Conservation (phyloP, 2,888 invertebrate species). For the Heteromyza rotundicornis region DNA sequence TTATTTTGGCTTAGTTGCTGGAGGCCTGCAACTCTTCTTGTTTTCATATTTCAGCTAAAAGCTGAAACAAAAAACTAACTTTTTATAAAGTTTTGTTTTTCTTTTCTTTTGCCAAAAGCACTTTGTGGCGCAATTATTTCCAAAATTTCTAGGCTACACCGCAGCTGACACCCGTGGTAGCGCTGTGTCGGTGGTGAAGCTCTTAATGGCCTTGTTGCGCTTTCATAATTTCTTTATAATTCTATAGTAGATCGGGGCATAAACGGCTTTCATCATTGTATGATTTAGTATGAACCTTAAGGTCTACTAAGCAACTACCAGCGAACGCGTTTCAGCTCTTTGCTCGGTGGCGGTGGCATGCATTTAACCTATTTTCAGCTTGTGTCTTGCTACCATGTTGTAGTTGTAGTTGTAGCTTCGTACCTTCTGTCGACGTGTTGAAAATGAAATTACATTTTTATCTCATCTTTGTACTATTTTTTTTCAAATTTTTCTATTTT, state of each 20-base stretch:
- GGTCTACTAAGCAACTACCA: background rate
- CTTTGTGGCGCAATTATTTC: too few relatives aligned
- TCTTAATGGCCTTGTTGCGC: too few relatives aligned
- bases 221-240: background rate
- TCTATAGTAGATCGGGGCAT: background rate
- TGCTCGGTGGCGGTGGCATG: background rate
- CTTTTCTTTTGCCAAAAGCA: too few relatives aligned
- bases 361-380: slow-evolving; percentile 5
- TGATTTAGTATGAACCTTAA: background rate
- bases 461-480: background rate
- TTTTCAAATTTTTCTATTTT: background rate
- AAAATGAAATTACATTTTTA: slow-evolving; percentile 4
- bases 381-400: background rate
- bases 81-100: too few relatives aligned
- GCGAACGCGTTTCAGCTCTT: too few relatives aligned
- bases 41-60: too few relatives aligned
- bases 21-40: too few relatives aligned
- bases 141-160: background rate
- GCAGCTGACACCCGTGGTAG: background rate
- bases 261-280: background rate
- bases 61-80: too few relatives aligned
- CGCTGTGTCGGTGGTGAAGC: background rate
- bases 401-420: too few relatives aligned
- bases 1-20: too few relatives aligned
- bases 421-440: background rate